These are phyloP conservation scores for Cyanocitta stelleri DNA, from an alignment of 2,113 vertebrate species.

Conservation along the genomic window DNA sequence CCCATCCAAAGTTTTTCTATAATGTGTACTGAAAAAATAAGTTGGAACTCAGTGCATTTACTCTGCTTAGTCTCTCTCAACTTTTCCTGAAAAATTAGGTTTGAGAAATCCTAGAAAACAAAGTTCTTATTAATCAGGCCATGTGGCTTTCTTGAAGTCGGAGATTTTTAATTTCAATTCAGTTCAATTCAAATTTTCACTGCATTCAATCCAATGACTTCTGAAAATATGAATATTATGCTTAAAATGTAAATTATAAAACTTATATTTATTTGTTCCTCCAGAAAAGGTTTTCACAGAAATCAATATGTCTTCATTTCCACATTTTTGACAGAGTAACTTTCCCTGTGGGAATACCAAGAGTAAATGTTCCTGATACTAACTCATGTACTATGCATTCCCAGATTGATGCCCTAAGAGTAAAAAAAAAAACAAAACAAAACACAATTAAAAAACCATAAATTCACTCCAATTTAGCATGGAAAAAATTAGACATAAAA, in stretches of 20 bases:
- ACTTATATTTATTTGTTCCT: not conserved
- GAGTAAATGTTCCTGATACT: not conserved
- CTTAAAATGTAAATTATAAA: not conserved
- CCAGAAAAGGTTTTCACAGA: not conserved
- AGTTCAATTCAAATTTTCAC: not conserved
- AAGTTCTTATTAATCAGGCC: not conserved
- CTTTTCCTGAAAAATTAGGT: not conserved
- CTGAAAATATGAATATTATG: not conserved
- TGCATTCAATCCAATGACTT: not conserved
- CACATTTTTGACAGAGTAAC: not conserved
- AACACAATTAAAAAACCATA: not conserved
- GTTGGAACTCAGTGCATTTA: not conserved
- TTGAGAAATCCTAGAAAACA: not conserved
- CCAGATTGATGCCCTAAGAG: not conserved
- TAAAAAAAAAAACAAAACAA: not conserved
- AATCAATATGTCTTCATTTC: not conserved
- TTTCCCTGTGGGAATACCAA: not conserved
- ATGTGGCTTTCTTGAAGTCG: not conserved
- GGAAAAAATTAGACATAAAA: not conserved
- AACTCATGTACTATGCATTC: not conserved
- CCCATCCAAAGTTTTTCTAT: not conserved
- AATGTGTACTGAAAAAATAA: too few species aligned
- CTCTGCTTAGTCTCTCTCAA: not conserved
- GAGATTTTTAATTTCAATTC: not conserved
- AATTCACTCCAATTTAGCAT: not conserved